A percentile compares a stretch with the other conserved stretches of the same genome.
These are phyloP conservation scores for Mystacornis crossleyi DNA, from an alignment of 2,113 vertebrate species.

Conservation along the genomic window DNA sequence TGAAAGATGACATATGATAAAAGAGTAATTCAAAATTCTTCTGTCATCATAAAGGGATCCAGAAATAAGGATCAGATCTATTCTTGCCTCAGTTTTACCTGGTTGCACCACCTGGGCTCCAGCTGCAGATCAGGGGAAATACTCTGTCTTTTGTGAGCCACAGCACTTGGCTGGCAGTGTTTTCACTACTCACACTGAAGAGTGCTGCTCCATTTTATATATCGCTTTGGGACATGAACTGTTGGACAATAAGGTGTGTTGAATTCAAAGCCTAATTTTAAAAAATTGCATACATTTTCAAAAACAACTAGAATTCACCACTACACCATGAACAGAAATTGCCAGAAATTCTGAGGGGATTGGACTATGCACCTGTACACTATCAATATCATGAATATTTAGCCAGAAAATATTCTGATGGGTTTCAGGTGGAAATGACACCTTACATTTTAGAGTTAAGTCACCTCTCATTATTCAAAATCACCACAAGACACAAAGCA, in stretches of 20 bases:
- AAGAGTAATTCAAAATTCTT: not conserved
- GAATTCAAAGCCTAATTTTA: not conserved
- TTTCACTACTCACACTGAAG: not conserved
- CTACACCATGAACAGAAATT: not conserved
- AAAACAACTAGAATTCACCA: not conserved
- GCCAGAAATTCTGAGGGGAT: not conserved
- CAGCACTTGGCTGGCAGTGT: rapidly evolving
- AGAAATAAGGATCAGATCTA: not conserved
- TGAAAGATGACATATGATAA: not conserved
- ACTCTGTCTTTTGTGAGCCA: not conserved
- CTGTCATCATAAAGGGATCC: not conserved
- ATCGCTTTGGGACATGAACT: not conserved
- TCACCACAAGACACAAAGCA: not conserved
- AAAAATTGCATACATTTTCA: not conserved
- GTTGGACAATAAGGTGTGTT: not conserved
- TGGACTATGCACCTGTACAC: rapidly evolving
- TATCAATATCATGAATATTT: not conserved
- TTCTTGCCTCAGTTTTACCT: not conserved
- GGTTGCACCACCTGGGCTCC: not conserved
- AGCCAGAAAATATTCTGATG: not conserved
- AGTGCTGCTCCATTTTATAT: not conserved
- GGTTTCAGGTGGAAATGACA: not conserved
- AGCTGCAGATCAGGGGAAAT: not conserved
- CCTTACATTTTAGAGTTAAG: not conserved
- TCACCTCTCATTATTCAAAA: not conserved